These are phyloP conservation scores for Maccullochella peelii DNA, from an alignment of 2,113 vertebrate genomes.

Conservation along the genomic window DNA sequence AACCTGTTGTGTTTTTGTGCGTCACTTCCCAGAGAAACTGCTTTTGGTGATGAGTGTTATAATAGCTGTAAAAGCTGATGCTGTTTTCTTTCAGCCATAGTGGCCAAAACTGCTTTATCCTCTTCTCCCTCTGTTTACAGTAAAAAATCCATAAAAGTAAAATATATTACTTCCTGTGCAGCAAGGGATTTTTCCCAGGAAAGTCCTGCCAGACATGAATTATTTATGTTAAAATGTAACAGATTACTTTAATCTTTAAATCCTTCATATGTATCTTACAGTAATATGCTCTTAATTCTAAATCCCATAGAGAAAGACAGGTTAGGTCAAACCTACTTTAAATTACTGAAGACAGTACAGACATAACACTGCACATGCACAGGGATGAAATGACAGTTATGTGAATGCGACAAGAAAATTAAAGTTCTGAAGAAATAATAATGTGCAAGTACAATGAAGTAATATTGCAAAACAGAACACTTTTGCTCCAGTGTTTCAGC, in stretches of 20 bases:
- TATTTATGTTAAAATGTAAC: conserved; percentile 12
- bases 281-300: conserved; percentile 12
- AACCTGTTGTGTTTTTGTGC: conserved; percentile 18
- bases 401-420: conserved; percentile 14
- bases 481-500: conserved; percentile 55
- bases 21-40: conserved; percentile 6
- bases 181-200: background rate
- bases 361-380: background rate
- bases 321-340: conserved; percentile 25
- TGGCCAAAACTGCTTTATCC: conserved; percentile 11
- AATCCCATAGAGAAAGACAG: conserved; percentile 1
- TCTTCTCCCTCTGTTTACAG: conserved; percentile 4
- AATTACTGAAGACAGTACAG: conserved; percentile 18
- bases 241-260: conserved; percentile 41
- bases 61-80: conserved; percentile 13
- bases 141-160: background rate
- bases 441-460: conserved; percentile 37
- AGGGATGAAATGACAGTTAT: conserved; percentile 15
- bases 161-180: background rate
- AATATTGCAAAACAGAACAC: conserved; percentile 47
- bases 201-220: background rate
- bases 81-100: background rate
- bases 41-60: conserved; percentile 27
- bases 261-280: conserved; percentile 2
- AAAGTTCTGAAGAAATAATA: conserved; percentile 37